phyloP scores from a whole-genome alignment of 1,140 invertebrate species.

The Heliconius nattereri region DNA sequence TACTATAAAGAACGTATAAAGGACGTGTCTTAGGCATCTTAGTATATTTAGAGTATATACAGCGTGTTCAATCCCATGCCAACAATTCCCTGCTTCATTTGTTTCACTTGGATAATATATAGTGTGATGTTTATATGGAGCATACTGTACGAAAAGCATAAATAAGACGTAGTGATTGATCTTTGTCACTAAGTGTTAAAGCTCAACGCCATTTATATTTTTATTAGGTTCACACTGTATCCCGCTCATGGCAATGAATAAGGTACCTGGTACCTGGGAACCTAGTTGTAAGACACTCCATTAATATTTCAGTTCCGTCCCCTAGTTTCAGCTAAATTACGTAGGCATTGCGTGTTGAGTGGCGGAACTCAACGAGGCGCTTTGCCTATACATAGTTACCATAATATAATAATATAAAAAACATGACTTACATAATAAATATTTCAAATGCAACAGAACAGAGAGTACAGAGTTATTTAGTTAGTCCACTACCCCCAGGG shows the following conservation, averaged over 20 bases:
- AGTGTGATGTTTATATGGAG: conserved; percentile 33
- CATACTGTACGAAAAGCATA: conserved; percentile 2
- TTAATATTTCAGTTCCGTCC: too few species aligned
- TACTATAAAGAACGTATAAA: neutral
- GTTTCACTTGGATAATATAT: conserved; percentile 47
- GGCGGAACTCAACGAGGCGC: too few species aligned
- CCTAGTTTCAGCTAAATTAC: too few species aligned
- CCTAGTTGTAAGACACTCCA: too few species aligned
- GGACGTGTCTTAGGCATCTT: neutral
- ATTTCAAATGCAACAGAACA: conserved; percentile 15
- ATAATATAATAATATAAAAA: neutral
- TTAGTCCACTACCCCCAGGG: conserved; percentile 32
- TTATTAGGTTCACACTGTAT: too few species aligned
- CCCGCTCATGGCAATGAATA: too few species aligned
- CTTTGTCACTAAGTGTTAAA: too few species aligned
- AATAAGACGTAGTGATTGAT: conserved; percentile 4
- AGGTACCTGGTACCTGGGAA: too few species aligned
- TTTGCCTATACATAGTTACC: too few species aligned
- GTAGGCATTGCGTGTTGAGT: too few species aligned
- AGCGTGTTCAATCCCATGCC: conserved; percentile 39
- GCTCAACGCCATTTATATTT: too few species aligned
- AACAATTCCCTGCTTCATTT: conserved; percentile 56
- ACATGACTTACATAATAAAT: neutral
- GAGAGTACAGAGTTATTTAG: conserved; percentile 22
- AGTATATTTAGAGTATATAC: conserved; percentile 30